These are phyloP conservation scores for Stictocephala bisonia DNA, from an alignment of 2,888 invertebrate species.

Conservation along the genomic window DNA sequence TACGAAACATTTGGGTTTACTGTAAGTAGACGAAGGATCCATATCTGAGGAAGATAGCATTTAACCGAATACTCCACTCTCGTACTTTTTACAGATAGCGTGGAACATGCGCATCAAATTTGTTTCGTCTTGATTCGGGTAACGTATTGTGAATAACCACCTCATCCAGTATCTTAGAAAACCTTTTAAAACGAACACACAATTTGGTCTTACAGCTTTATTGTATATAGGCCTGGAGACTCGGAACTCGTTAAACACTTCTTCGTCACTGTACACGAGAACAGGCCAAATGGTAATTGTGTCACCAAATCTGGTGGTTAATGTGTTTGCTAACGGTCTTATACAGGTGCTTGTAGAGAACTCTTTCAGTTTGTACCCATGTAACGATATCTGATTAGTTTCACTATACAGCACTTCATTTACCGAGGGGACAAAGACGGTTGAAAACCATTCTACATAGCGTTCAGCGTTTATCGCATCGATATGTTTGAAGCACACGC, in stretches of 20 bases:
- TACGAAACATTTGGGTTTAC: no score
- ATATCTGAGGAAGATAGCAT: no score
- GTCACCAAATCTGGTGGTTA: not conserved
- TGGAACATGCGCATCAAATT: no score
- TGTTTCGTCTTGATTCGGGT: no score
- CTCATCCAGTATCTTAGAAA: no score
- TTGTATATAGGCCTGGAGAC: not conserved
- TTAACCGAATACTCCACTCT: no score
- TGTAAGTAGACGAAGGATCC: no score
- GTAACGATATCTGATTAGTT: not conserved
- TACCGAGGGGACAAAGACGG: not conserved
- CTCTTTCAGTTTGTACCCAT: not conserved
- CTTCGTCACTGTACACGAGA: not conserved
- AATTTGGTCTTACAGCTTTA: not conserved
- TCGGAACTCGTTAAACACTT: not conserved
- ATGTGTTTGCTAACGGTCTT: not conserved
- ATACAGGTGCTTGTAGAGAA: not conserved
- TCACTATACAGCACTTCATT: not conserved
- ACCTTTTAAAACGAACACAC: not conserved
- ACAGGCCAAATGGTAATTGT: not conserved
- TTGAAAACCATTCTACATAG: not conserved
- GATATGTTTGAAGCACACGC: not conserved
- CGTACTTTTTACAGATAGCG: no score
- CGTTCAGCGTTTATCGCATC: not conserved
- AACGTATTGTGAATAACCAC: no score